Base-by-base conservation (phyloP, 2,888 invertebrate species). In the Ernsta delagoae region DNA sequence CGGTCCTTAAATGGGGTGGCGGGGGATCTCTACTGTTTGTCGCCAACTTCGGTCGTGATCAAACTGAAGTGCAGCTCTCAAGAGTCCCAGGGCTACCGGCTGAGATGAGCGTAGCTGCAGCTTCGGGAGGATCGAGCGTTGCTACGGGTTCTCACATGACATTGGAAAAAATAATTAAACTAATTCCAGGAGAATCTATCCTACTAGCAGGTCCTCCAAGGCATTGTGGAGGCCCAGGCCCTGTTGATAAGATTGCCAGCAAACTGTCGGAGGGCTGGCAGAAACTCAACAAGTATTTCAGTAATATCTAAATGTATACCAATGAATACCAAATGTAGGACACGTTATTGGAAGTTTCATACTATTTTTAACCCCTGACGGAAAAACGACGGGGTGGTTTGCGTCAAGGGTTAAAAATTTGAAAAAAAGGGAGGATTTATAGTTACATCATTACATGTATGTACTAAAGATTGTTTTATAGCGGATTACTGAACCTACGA, bases 201-300 rank as follows among this genome's bases (percentile, higher is more conserved):
- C 82, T 93, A 0, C 70, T 92, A 1, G 89, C 82, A 0, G 93
- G 92, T 7, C 84, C 87, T 0, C 88, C 90, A 0, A 80, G 93
- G 39, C 90, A 91, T 48, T 93, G 93, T 65, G 90, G 89, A 0
- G 92, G 92, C 0, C 91, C 92, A 0, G 93, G 93, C 0, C 93
- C 93, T 0, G 92, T 93, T 1, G 93, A 93, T 71, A 92, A 90
- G 72, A 93, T 93, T 12, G 83, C 93, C 31, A 89, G 67, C 69
- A 93, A 91, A 71, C 73, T 93, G n/a, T 79, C 87, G 0, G 93
- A 93, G 71, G 93, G 93, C 0, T 92, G 92, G 90, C 91, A 92
- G 78, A 93, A 91, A 75, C 75, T 93, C 70, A 93, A 92, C 78
- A 92, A 92, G 78, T 93, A 92, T 76, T 92, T 93, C 66, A 84